Evolutionary conservation across 1,140 invertebrate genomes (phyloP).

Genomic region (Drosophila pachea): DNA sequence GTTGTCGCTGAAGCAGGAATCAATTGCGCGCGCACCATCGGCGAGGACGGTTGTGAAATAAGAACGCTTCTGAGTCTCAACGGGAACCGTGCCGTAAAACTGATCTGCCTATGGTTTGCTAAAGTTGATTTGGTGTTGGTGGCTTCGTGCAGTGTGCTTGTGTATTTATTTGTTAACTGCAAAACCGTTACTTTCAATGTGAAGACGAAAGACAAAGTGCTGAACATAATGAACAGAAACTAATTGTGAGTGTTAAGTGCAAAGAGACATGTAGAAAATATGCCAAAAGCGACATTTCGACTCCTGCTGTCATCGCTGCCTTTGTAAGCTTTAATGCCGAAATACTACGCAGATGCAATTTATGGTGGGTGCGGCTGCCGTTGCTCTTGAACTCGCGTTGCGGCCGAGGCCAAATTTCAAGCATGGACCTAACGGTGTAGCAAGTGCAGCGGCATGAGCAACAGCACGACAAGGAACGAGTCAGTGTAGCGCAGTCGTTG

Average conservation of each 20-base stretch:
- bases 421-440: conserved; percentile 61
- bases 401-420: conserved; percentile 42
- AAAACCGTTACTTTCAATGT: conserved; percentile 55
- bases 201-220: conserved; percentile 38
- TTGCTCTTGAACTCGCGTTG: conserved; percentile 67
- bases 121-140: conserved; percentile 29
- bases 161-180: conserved; percentile 56
- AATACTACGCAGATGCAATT: conserved; percentile 28
- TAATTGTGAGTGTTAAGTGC: conserved; percentile 60
- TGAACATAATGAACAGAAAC: conserved; percentile 44
- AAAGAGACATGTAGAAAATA: conserved; percentile 64
- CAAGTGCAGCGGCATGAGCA: conserved; percentile 63
- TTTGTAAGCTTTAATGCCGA: conserved; percentile 24
- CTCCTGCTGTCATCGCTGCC: conserved; percentile 9
- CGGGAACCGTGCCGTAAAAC: conserved; percentile 25
- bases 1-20: conserved; percentile 56
- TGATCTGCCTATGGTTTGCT: conserved; percentile 21
- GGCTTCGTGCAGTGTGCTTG: conserved; percentile 47
- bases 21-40: conserved; percentile 69
- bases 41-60: conserved; percentile 58
- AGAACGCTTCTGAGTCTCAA: conserved; percentile 17
- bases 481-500: conserved; percentile 39
- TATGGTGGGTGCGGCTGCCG: conserved; percentile 57
- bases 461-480: conserved; percentile 34
- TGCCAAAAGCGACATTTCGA: conserved; percentile 62